Base-by-base conservation (phyloP, 2,113 vertebrate genomes). In the Himantopus leucocephalus region DNA sequence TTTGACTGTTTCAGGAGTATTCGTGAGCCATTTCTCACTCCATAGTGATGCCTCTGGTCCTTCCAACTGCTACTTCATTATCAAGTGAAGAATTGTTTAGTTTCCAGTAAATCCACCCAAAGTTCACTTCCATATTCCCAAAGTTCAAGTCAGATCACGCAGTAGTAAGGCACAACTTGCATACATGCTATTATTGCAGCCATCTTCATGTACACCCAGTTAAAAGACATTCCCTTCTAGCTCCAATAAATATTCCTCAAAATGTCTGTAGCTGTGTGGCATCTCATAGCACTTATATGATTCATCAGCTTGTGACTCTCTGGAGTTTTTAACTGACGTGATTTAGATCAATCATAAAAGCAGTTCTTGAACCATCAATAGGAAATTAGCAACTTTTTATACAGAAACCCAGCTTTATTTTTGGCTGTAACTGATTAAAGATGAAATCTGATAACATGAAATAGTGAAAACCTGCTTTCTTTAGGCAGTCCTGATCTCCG, bases 261-360 rank as follows among this genome's bases (percentile, higher is more conserved):
- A 85, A 94, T 72, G 37, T 52, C 79, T 92, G 41, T 86, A 66
- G 29, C 73, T 78, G 9, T 55, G 64, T 94, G 77, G 45, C 32
- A 84, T 71, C 80, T 62, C 64, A n/a, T 20, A 85, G 56, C 8
- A 34, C 35, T 88, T 74, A 35, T 0, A 20, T 97, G 95, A 97
- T 73, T 97, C 86, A 95, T 91, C 71, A 81, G 20, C 94, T 96
- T 95, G 81, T 95, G 92, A 95, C 88, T 94, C 45, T 73, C 27
- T 56, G 22, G 66, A 85, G 58, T 55, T 82, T 82, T 90, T 90
- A 85, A 52, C 70, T 78, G 78, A 76, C 34, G 8, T 39, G 43
- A 67, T 72, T 95, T 90, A 85, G 30, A 94, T 93, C 81, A 59
- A 81, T 82, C 62, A 75, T 72, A 75, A 93, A 95, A 87, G 39